These are phyloP conservation scores for Sinopyrophorus schimmeli DNA, from an alignment of 2,888 invertebrate genomes.

Conservation along the genomic window DNA sequence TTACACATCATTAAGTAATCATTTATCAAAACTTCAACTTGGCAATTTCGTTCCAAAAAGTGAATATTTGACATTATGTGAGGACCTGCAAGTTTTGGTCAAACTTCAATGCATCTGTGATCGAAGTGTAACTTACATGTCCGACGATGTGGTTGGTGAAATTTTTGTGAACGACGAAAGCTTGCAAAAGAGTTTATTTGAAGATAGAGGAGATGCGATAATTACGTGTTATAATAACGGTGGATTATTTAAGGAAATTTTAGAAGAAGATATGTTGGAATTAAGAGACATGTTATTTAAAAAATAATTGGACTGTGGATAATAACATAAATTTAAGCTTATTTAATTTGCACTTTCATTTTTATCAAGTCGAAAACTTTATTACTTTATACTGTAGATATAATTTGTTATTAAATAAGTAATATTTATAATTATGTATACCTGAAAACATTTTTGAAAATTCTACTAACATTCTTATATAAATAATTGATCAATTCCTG, in stretches of 20 bases:
- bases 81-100: slow-evolving; percentile 31
- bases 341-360: too few relatives aligned
- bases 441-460: too few relatives aligned
- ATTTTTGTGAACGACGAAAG: slow-evolving; percentile 35
- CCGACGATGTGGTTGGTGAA: slow-evolving; percentile 30
- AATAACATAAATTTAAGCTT: too few relatives aligned
- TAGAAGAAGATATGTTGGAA: slow-evolving; percentile 44
- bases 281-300: slow-evolving; percentile 23
- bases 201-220: slow-evolving; percentile 40
- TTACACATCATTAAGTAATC: slow-evolving; percentile 36
- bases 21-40: slow-evolving; percentile 27
- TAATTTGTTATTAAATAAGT: too few relatives aligned
- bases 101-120: slow-evolving; percentile 43
- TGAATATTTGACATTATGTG: slow-evolving; percentile 36
- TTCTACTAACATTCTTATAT: too few relatives aligned
- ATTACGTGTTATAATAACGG: slow-evolving; percentile 34
- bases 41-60: slow-evolving; percentile 32
- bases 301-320: not conserved
- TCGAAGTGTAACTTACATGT: slow-evolving; percentile 40
- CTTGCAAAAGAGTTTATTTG: slow-evolving; percentile 40
- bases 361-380: too few relatives aligned
- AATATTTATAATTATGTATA: too few relatives aligned
- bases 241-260: slow-evolving; percentile 39
- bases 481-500: too few relatives aligned
- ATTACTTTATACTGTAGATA: too few relatives aligned